Evolutionary conservation across 2,113 vertebrate genomes (phyloP).

Genomic region (Ursus arctos): DNA sequence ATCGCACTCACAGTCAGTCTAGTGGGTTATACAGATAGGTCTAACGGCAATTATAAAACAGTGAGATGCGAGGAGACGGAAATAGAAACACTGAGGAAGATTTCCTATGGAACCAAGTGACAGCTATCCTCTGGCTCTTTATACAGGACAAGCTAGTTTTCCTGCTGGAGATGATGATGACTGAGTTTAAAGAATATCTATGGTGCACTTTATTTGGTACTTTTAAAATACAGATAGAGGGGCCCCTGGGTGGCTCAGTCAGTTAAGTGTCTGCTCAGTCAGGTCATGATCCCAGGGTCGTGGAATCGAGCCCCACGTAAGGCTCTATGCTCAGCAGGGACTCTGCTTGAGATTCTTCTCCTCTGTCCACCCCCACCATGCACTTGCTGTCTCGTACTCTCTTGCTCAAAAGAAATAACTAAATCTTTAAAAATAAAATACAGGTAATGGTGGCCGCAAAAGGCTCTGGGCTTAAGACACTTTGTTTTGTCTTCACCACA

Average conservation of each 20-base stretch:
- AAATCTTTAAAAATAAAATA: not conserved
- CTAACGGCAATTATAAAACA: conserved; percentile 42
- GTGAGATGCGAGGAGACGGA: not conserved
- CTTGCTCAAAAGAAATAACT: not conserved
- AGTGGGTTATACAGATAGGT: not conserved
- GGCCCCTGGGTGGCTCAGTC: not conserved
- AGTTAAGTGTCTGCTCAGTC: not conserved
- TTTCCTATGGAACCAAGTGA: not conserved
- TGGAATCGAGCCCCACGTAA: not conserved
- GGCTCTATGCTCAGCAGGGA: not conserved
- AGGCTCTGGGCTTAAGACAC: not conserved
- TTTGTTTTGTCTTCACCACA: not conserved
- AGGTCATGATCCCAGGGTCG: not conserved
- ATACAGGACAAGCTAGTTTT: not conserved
- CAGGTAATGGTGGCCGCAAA: not conserved
- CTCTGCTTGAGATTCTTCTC: not conserved
- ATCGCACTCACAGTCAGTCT: not conserved
- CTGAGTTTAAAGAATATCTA: not conserved
- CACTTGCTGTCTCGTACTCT: not conserved
- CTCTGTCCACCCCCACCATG: not conserved
- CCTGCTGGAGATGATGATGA: not conserved
- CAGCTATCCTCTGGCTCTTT: not conserved
- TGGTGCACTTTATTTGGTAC: not conserved
- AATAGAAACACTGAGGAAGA: not conserved
- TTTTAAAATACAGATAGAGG: not conserved